Base-by-base conservation (phyloP, 2,113 vertebrate genomes). In the Chionodraco myersi region DNA sequence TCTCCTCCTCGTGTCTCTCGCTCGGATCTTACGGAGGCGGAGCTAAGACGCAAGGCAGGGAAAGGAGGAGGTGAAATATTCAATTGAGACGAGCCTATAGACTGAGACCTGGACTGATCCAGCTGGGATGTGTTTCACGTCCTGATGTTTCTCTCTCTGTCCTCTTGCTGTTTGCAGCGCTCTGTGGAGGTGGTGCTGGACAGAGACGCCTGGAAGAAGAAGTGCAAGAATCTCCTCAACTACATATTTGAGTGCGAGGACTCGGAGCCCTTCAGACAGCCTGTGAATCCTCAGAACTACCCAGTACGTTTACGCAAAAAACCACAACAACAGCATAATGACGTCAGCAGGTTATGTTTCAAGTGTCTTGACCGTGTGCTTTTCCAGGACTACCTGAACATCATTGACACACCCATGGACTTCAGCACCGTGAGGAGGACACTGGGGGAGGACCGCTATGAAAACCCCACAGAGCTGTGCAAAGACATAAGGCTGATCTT, bases 371-470 rank as follows among this genome's bases (percentile, higher is more conserved):
- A 41, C 36, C 36, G 76, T 90, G 8, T 11, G 66, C 0, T 58
- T n/a, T 58, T 72, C 18, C 72, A 99, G 98, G 98, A 99, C 89
- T 99, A 99, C 86, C 89, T 93, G 47, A 92, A 95, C 79, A 97
- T 99, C 89, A 98, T 99, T 79, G 94, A 98, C 83, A 96, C 96
- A 13, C 98, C 98, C 34, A 99, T 99, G 97, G 98, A 99, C 91
- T 96, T 99, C 62, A 94, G 95, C 77, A 96, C 96, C 6, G 96
- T 99, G 75, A 96, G 94, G 73, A 95, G 94, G 86, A 96, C 92
- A 10, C 89, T 99, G 75, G 95, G 95, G 84, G 95, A 95, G 13
- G 97, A 96, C 63, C 94, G 93, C 89, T 99, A 99, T 3, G 96
- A 97, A 82, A 99, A 95, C 88, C 97, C 97, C 8, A 86, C 96